Conservation (phyloP, 2,113 vertebrate genomes). For the Leucopsar rothschildi region DNA sequence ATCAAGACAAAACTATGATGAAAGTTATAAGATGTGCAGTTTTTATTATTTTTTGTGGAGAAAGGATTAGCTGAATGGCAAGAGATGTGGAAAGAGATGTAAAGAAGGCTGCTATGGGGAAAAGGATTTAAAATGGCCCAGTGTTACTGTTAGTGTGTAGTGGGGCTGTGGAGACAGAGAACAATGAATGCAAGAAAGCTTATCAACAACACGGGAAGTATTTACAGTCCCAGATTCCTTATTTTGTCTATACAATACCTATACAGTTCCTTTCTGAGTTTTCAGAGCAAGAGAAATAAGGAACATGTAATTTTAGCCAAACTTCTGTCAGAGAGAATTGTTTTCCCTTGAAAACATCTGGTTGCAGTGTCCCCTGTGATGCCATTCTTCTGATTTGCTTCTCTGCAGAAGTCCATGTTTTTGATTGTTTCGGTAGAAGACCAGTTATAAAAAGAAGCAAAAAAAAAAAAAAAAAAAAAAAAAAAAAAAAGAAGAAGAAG, state of each 20-base stretch:
- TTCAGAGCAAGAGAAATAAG: neutral
- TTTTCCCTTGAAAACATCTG: slow-evolving; percentile 18
- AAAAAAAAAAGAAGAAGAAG: fast-evolving
- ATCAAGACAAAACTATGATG: neutral
- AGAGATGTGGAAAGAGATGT: neutral
- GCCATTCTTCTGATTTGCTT: neutral
- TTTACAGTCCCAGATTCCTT: neutral
- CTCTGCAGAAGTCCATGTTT: neutral
- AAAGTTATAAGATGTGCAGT: neutral
- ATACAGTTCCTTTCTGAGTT: neutral
- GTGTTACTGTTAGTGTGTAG: neutral
- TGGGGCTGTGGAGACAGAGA: neutral
- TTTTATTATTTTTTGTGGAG: neutral
- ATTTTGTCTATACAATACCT: neutral
- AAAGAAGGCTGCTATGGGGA: neutral
- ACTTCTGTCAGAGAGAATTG: neutral
- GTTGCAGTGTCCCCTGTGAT: neutral
- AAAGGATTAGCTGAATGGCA: neutral
- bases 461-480: fast-evolving
- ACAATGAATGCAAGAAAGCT: neutral
- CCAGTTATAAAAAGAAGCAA: neutral
- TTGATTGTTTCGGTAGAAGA: neutral
- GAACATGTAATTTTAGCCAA: neutral
- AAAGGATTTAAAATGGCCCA: neutral
- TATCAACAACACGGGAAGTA: neutral